These are phyloP conservation scores for Dynastes maya DNA, from an alignment of 2,888 invertebrate genomes.

Conservation along the genomic window DNA sequence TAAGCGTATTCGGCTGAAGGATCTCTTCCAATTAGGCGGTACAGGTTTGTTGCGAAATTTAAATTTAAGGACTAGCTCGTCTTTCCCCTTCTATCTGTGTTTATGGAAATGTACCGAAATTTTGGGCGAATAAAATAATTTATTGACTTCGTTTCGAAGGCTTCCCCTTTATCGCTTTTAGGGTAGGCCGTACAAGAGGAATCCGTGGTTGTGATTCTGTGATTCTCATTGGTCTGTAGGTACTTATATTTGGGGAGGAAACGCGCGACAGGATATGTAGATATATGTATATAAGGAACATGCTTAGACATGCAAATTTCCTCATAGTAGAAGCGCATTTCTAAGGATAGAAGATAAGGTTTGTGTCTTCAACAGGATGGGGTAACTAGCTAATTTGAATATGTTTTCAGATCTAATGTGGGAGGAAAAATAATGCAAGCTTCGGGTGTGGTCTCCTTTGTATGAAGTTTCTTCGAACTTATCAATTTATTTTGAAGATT, in stretches of 20 bases:
- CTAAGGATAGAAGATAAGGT: no score
- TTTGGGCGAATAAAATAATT: conserved; percentile 27
- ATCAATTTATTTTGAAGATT: no score
- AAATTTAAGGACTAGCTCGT: conserved; percentile 15
- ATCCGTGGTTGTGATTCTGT: neutral
- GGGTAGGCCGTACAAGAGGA: neutral
- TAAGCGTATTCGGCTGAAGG: conserved; percentile 17
- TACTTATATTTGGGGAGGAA: neutral
- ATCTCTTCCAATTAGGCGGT: conserved; percentile 27
- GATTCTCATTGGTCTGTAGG: neutral
- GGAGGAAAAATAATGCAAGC: no score
- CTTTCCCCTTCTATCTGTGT: neutral
- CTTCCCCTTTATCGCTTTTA: neutral
- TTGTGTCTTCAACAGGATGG: no score
- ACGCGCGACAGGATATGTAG: neutral
- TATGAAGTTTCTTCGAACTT: no score
- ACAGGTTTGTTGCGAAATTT: conserved; percentile 27
- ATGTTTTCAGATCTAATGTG: no score
- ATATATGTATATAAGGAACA: neutral
- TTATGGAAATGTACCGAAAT: conserved; percentile 24
- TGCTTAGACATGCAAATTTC: neutral
- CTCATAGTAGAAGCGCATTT: no score
- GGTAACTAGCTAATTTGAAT: no score
- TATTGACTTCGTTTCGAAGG: conserved; percentile 21
- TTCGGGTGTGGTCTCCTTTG: no score